Conservation (phyloP, 2,888 invertebrate species). For the Tubiluchus corallicola region DNA sequence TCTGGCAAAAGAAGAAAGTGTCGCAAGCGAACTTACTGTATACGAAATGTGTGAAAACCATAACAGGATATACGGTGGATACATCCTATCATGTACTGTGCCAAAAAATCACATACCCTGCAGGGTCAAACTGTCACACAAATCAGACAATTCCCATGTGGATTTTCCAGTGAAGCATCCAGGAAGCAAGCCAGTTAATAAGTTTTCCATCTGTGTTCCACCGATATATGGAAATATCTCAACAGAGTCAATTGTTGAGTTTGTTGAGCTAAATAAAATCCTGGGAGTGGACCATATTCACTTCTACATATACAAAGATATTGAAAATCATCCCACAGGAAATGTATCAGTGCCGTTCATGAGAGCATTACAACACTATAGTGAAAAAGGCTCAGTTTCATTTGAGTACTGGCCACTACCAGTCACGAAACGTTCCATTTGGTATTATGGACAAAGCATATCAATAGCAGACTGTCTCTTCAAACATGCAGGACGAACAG, state of each 20-base stretch:
- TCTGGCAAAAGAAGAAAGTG: no score
- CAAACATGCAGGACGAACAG: conserved; percentile 19
- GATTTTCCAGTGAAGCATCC: not conserved
- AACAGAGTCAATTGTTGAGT: conserved; percentile 21
- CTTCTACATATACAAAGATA: conserved; percentile 17
- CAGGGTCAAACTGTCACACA: not conserved
- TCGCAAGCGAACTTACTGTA: no score
- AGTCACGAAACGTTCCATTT: conserved; percentile 16
- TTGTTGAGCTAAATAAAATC: conserved; percentile 22
- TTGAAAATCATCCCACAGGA: not conserved
- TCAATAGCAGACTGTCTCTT: conserved; percentile 28
- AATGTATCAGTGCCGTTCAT: not conserved
- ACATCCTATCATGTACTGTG: conserved; percentile 21
- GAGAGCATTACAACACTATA: not conserved
- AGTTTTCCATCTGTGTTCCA: conserved; percentile 23
- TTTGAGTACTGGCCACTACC: not conserved
- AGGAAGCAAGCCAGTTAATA: not conserved
- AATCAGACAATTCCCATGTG: not conserved
- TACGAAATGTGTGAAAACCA: conserved; percentile 29
- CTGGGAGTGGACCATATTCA: conserved; percentile 21
- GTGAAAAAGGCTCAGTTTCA: not conserved
- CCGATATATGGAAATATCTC: conserved; percentile 24
- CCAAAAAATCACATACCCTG: conserved; percentile 14
- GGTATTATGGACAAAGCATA: conserved; percentile 26
- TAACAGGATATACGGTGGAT: conserved; percentile 22